Evolutionary conservation across 2,797 vertebrate species (phyloP).

Genomic region (Paedocypris micromegethes): DNA sequence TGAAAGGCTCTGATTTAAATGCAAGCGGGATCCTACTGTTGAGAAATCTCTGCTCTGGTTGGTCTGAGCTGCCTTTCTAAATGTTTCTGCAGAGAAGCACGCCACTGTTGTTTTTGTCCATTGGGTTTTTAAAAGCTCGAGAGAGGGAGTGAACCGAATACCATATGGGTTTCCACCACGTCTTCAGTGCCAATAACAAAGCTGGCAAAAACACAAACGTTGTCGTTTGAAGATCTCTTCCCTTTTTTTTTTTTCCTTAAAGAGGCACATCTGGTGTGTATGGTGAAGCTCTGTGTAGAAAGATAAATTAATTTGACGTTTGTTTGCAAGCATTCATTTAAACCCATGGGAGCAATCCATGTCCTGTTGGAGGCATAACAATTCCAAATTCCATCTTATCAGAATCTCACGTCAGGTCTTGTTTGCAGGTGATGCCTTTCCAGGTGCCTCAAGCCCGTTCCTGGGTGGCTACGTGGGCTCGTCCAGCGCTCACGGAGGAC

Average conservation of each 20-base stretch:
- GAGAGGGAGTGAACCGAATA: conserved; percentile 24
- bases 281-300: conserved; percentile 44
- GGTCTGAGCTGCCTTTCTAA: conserved; percentile 14
- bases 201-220: conserved; percentile 20
- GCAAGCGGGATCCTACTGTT: conserved; percentile 44
- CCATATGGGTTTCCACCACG: not conserved
- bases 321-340: conserved; percentile 45
- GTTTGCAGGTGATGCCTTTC: conserved; percentile 71
- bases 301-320: conserved; percentile 50
- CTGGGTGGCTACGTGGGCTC: conserved; percentile 70
- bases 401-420: conserved; percentile 8
- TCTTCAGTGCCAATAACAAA: conserved; percentile 23
- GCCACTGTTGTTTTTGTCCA: conserved; percentile 24
- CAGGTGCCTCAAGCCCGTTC: conserved; percentile 70
- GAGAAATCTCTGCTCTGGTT: not conserved
- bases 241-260: conserved; percentile 44
- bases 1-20: conserved; percentile 56
- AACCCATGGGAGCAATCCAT: conserved; percentile 20
- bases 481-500: conserved; percentile 55
- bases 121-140: conserved; percentile 15
- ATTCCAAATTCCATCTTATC: not conserved
- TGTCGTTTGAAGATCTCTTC: not conserved
- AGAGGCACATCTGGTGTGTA: conserved; percentile 47
- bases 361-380: not conserved
- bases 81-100: conserved; percentile 8